phyloP scores from a whole-genome alignment of 2,888 invertebrate species.

The Tiphia femorata region DNA sequence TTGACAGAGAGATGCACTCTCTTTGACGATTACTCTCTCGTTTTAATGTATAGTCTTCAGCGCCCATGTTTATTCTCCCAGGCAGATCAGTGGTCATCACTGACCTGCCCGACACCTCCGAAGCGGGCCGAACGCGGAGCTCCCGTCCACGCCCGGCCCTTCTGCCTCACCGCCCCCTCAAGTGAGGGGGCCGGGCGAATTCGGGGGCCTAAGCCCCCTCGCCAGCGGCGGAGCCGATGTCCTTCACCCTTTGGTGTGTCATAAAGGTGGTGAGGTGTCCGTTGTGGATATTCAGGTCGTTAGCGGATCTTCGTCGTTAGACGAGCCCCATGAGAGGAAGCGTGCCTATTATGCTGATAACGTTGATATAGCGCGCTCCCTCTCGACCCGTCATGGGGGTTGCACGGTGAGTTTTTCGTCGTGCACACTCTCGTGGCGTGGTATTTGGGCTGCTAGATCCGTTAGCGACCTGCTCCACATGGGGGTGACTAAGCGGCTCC shows the following conservation, averaged over 20 bases:
- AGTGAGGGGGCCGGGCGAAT: too few relatives aligned
- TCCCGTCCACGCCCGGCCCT: too few relatives aligned
- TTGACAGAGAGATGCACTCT: too few relatives aligned
- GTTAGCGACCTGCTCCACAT: conserved; percentile 19
- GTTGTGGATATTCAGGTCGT: conserved; percentile 31
- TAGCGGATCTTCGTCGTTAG: conserved; percentile 18
- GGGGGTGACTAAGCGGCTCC: conserved; percentile 14
- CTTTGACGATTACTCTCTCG: too few relatives aligned
- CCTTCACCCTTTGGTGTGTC: conserved; percentile 15
- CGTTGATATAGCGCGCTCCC: not conserved
- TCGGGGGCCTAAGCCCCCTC: too few relatives aligned
- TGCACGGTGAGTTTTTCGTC: conserved; percentile 17
- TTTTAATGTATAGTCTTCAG: too few relatives aligned
- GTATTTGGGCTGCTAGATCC: conserved; percentile 27
- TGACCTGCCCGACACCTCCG: too few relatives aligned
- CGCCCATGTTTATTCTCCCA: too few relatives aligned
- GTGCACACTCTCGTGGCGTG: conserved; percentile 32
- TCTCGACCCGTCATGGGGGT: not conserved
- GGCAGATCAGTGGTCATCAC: too few relatives aligned
- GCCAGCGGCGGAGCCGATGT: too few relatives aligned
- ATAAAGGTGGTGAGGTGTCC: not conserved
- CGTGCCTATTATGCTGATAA: conserved; percentile 10
- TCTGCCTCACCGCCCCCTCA: too few relatives aligned
- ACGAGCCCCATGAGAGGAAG: conserved; percentile 24
- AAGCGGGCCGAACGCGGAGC: too few relatives aligned